Percentiles rank a stretch among this genome's conserved stretches.
These are phyloP conservation scores for Eupithecia centaureata DNA, from an alignment of 2,888 invertebrate species.

Conservation along the genomic window DNA sequence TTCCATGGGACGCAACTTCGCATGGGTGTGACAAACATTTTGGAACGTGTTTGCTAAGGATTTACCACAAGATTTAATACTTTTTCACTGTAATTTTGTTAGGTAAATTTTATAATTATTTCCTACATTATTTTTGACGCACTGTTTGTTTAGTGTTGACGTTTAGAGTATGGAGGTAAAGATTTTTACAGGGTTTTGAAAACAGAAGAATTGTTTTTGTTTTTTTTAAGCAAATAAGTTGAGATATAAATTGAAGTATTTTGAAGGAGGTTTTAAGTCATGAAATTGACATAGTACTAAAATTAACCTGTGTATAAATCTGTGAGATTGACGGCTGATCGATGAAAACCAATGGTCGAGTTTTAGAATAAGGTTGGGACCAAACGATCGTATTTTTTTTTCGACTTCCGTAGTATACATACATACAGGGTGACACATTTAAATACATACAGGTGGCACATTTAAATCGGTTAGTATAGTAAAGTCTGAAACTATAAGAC, in stretches of 20 bases:
- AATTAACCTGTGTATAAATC: too few relatives aligned
- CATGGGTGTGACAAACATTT: slow-evolving; percentile 58
- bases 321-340: too few relatives aligned
- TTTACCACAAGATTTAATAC: slow-evolving; percentile 24
- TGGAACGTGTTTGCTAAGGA: slow-evolving; percentile 31
- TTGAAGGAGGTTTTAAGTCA: not conserved
- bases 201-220: slow-evolving; percentile 19
- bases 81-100: slow-evolving; percentile 50
- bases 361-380: too few relatives aligned
- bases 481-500: too few relatives aligned
- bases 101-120: slow-evolving; percentile 33
- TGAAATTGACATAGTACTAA: too few relatives aligned
- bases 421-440: too few relatives aligned
- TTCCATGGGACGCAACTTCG: slow-evolving; percentile 54
- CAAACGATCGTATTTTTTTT: too few relatives aligned
- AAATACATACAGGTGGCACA: too few relatives aligned
- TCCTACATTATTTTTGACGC: slow-evolving; percentile 61
- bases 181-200: slow-evolving; percentile 57
- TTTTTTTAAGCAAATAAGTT: slow-evolving; percentile 3
- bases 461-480: too few relatives aligned
- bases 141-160: slow-evolving; percentile 43
- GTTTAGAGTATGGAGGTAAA: slow-evolving; percentile 47
- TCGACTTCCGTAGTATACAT: too few relatives aligned
- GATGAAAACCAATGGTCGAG: too few relatives aligned
- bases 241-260: not conserved